phyloP scores from a whole-genome alignment of 2,888 invertebrate genomes.

The Drosophila anomalata region DNA sequence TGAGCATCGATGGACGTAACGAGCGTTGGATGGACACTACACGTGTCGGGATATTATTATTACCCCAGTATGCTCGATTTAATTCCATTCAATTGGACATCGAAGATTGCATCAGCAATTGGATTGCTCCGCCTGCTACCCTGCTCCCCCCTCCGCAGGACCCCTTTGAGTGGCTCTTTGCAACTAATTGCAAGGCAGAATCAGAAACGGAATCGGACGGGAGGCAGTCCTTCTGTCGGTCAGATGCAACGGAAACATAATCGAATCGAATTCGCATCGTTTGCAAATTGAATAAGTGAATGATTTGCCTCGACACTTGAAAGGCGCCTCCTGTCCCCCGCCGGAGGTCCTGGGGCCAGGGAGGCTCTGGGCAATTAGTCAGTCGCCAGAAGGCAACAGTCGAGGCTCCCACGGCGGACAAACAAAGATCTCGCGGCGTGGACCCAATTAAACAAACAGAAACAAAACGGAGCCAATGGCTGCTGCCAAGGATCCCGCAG shows the following conservation, averaged over 20 bases:
- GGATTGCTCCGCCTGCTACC: conserved; percentile 1
- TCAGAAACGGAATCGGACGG: conserved; percentile 10
- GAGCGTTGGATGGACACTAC: conserved; percentile 43
- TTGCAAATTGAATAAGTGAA: conserved; percentile 44
- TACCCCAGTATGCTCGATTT: conserved; percentile 55
- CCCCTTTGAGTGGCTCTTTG: conserved; percentile 23
- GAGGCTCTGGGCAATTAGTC: conserved; percentile 61
- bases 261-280: conserved; percentile 44
- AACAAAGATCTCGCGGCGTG: conserved; percentile 37
- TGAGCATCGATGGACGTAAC: conserved; percentile 45
- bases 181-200: conserved; percentile 35
- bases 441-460: conserved; percentile 41
- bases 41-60: conserved; percentile 45
- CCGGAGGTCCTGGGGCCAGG: neutral
- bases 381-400: conserved; percentile 54
- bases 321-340: neutral
- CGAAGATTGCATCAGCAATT: conserved; percentile 41
- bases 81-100: conserved; percentile 66
- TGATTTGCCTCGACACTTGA: conserved; percentile 37
- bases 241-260: conserved; percentile 7
- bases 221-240: neutral
- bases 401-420: conserved; percentile 30
- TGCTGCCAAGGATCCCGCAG: conserved; percentile 2
- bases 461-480: conserved; percentile 15
- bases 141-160: neutral